These are phyloP conservation scores for Ranitomeya imitator DNA, from an alignment of 2,113 vertebrate species.

Conservation along the genomic window DNA sequence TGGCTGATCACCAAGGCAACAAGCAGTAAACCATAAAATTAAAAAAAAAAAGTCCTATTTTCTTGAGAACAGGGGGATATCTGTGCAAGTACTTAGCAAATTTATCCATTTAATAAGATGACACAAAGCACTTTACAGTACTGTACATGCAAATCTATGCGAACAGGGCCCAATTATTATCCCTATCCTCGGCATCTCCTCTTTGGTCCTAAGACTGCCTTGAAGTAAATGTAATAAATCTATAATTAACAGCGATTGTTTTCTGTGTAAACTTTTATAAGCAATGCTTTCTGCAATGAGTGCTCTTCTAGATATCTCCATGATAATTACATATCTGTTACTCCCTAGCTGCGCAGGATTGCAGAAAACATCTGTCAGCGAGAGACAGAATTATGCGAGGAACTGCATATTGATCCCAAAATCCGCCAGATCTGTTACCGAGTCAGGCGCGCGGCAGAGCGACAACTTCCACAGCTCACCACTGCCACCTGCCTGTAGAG, in stretches of 20 bases:
- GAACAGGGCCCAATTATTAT: background rate
- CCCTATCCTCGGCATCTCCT: background rate
- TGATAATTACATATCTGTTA: constrained; percentile 11
- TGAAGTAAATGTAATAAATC: constrained; percentile 9
- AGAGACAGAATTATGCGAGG: constrained; percentile 11
- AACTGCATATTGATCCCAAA: constrained; percentile 6
- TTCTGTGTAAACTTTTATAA: background rate
- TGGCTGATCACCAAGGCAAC: too few relatives aligned
- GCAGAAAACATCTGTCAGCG: constrained; percentile 41
- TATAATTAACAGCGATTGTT: constrained; percentile 9
- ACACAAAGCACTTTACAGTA: too few relatives aligned
- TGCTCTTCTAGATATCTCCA: background rate
- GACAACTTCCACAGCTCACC: constrained; percentile 25
- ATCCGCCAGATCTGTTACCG: constrained; percentile 5
- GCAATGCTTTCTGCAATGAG: background rate
- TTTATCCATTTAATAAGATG: too few relatives aligned
- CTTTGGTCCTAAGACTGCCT: background rate
- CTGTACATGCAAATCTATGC: too few relatives aligned
- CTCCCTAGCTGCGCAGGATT: constrained; percentile 21
- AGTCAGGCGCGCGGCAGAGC: background rate
- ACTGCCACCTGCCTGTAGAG: constrained; percentile 43
- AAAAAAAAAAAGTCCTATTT: too few relatives aligned
- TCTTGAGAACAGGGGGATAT: too few relatives aligned
- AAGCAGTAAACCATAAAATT: too few relatives aligned
- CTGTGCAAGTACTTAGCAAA: too few relatives aligned